A percentile compares a stretch with the other conserved stretches of the same genome.
These are phyloP conservation scores for Azorinus chamasolen DNA, from an alignment of 2,888 invertebrate species.

Conservation along the genomic window DNA sequence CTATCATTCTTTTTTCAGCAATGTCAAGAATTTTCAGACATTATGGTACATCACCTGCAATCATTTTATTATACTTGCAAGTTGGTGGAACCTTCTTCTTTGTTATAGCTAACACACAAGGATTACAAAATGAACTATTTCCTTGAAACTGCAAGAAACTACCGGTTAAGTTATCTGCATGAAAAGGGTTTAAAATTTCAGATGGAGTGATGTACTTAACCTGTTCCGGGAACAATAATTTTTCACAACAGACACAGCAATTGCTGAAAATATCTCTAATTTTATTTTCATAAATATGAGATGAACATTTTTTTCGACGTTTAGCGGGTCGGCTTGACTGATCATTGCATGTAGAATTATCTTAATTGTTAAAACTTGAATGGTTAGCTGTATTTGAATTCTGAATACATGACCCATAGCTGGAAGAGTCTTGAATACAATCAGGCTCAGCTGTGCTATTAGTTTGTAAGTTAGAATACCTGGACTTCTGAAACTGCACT, in stretches of 20 bases:
- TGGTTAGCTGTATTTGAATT: too few relatives aligned
- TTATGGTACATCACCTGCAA: constrained; percentile 35
- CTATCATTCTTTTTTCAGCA: constrained; percentile 35
- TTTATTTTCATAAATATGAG: too few relatives aligned
- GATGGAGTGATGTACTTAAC: not conserved
- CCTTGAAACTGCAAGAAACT: constrained; percentile 3
- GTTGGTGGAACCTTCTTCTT: constrained; percentile 6
- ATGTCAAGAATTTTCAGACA: constrained; percentile 20
- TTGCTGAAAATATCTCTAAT: too few relatives aligned
- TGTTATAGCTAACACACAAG: not conserved
- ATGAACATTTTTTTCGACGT: too few relatives aligned
- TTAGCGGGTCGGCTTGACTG: too few relatives aligned
- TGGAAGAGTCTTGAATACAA: too few relatives aligned
- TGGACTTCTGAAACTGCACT: constrained; percentile 42
- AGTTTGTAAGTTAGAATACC: too few relatives aligned
- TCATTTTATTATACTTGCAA: constrained; percentile 29
- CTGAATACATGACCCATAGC: too few relatives aligned
- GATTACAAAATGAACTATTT: constrained; percentile 5
- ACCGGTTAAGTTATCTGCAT: too few relatives aligned
- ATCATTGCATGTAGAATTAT: too few relatives aligned
- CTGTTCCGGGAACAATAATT: constrained; percentile 18
- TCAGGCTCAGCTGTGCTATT: too few relatives aligned
- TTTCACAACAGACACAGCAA: constrained; percentile 19
- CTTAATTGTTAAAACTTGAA: too few relatives aligned
- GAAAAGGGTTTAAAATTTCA: not conserved